Evolutionary conservation across 2,113 vertebrate genomes (phyloP), one percentile per base, ranked within the genome.

Genomic region (Eolophus roseicapilla): DNA sequence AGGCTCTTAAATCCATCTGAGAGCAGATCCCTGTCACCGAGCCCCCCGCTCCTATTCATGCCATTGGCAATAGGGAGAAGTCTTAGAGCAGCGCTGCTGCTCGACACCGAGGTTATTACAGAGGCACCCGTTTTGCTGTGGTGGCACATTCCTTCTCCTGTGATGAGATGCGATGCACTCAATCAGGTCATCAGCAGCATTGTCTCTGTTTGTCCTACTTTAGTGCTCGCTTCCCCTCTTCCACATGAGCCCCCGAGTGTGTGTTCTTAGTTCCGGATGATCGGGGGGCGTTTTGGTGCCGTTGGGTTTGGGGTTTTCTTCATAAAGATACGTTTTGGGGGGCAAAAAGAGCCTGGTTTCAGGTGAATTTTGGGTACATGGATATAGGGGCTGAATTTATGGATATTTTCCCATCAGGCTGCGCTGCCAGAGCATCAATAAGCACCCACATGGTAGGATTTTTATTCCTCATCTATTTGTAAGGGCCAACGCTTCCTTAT

Each of bases 81-180:
- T 7, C 44, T 37, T 25, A 29, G 59, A 10, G 3, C 0, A 1
- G 29, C 0, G 17, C 33, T 50, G 3, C 3, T 19, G 55, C 0
- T 5, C 21, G 10, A 13, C 27, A 2, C 69, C 1, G 31, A 13
- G n/a, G 13, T 84, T 31, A 31, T 59, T 23, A 4, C 2, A 35
- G 47, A 62, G 39, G 39, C 39, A 6, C 31, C 1, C 13, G 4
- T 64, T 77, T 10, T 27, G 63, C 83, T 44, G 63, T 2, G 35
- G 6, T 18, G 37, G 43, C 77, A 77, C 33, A 1, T 43, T 77
- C 70, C 33, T 14, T 53, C 20, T 29, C 31, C 20, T 4, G 9
- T 28, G 2, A 3, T 33, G 63, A 35, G 52, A 46, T 3, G 9
- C 9, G 17, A 52, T 10, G 17, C 5, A 3, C 35, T 19, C 37